These are phyloP conservation scores for Catotricha subobsoleta DNA, from an alignment of 2,888 invertebrate genomes.

Conservation along the genomic window DNA sequence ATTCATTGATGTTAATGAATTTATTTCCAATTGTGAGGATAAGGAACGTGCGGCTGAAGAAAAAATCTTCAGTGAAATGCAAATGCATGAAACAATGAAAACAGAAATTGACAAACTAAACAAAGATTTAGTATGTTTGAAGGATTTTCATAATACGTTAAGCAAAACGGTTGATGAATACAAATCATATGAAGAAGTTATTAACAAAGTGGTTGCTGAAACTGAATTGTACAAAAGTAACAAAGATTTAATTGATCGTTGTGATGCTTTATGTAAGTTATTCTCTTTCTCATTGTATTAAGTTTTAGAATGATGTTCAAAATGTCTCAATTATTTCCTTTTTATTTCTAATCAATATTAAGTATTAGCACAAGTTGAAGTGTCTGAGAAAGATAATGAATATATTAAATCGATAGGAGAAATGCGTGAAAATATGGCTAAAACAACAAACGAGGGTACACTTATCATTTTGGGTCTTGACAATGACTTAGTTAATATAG, in stretches of 20 bases:
- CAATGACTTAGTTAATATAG: slow-evolving; percentile 23
- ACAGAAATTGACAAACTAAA: slow-evolving; percentile 17
- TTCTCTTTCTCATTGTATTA: background rate
- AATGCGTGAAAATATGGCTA: slow-evolving; percentile 23
- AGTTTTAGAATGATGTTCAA: background rate
- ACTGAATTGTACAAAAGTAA: slow-evolving; percentile 12
- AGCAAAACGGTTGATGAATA: slow-evolving; percentile 20
- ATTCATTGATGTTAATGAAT: slow-evolving; percentile 25
- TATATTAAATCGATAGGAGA: slow-evolving; percentile 21
- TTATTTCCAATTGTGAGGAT: slow-evolving; percentile 25
- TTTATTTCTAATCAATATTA: background rate
- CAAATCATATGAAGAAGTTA: slow-evolving; percentile 22
- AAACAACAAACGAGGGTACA: slow-evolving; percentile 24
- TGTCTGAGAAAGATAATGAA: slow-evolving; percentile 18
- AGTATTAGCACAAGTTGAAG: slow-evolving; percentile 29
- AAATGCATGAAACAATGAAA: slow-evolving; percentile 17
- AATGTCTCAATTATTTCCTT: background rate
- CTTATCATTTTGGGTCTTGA: slow-evolving; percentile 23
- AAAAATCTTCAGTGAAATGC: no score
- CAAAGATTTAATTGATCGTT: slow-evolving; percentile 26
- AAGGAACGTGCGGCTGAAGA: slow-evolving; percentile 22
- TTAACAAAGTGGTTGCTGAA: slow-evolving; percentile 21
- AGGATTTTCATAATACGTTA: slow-evolving; percentile 18
- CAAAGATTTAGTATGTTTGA: slow-evolving; percentile 15
- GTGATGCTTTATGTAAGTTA: slow-evolving; percentile 27